phyloP scores from a whole-genome alignment of 2,797 vertebrate species.

The Hypotaenidia okinawae region DNA sequence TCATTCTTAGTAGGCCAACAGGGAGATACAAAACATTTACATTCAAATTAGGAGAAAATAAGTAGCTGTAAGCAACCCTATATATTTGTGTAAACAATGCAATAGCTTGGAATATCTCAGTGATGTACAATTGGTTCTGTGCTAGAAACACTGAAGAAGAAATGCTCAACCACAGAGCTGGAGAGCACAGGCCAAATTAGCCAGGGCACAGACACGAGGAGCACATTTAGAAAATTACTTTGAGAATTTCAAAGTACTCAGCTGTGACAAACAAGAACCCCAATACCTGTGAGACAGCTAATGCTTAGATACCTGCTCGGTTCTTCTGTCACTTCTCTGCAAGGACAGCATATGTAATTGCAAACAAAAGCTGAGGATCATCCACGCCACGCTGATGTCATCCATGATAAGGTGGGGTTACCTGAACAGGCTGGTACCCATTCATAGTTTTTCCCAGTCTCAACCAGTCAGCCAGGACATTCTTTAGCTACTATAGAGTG shows the following conservation, averaged over 20 bases:
- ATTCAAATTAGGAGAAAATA: background rate
- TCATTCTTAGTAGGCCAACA: background rate
- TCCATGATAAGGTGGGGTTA: background rate
- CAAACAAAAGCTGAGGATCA: background rate
- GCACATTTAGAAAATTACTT: background rate
- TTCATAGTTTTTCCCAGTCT: background rate
- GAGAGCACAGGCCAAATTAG: background rate
- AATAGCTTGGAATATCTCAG: background rate
- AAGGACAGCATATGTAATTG: background rate
- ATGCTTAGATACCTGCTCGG: background rate
- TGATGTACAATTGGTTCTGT: background rate
- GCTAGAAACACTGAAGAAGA: background rate
- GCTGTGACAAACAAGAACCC: background rate
- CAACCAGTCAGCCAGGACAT: background rate
- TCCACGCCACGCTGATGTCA: background rate
- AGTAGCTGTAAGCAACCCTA: background rate
- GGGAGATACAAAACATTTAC: background rate
- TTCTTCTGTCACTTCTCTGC: background rate
- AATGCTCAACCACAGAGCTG: background rate
- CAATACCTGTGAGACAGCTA: background rate
- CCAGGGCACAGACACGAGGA: rapidly evolving
- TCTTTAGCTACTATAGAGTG: background rate
- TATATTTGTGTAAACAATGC: background rate
- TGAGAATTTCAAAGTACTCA: background rate
- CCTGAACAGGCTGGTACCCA: background rate